Percentiles rank a stretch among this genome's conserved stretches.
Conservation (phyloP, 64 coral and sea anemone genomes). For the Acropora tenuis region DNA sequence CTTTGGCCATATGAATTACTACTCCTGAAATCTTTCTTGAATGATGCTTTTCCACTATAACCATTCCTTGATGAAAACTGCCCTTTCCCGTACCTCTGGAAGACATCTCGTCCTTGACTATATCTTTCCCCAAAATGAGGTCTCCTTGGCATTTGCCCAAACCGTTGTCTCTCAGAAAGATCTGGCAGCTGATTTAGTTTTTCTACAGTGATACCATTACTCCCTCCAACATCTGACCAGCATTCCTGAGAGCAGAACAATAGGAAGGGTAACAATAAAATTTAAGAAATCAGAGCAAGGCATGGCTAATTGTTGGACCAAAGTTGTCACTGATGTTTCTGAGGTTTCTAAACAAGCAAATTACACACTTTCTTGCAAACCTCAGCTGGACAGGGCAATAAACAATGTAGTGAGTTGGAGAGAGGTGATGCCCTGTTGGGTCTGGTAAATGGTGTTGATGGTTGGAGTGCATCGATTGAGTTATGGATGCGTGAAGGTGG, state of each 20-base stretch:
- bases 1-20: not conserved
- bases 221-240: not conserved
- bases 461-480: too few relatives aligned
- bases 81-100: conserved; percentile 5
- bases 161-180: not conserved
- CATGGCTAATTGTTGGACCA: too few relatives aligned
- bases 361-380: too few relatives aligned
- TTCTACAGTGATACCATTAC: not conserved
- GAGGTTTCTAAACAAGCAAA: too few relatives aligned
- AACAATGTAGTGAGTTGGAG: too few relatives aligned
- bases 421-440: too few relatives aligned
- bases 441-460: too few relatives aligned
- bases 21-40: not conserved
- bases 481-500: too few relatives aligned
- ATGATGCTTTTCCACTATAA: conserved; percentile 25
- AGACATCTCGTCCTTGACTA: not conserved
- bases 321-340: too few relatives aligned
- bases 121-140: not conserved
- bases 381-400: too few relatives aligned
- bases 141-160: not conserved
- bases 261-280: not conserved
- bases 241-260: not conserved
- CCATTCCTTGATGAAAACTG: not conserved
- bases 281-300: not conserved
- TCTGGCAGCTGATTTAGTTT: conserved; percentile 21